A percentile compares a stretch with the other conserved stretches of the same genome.
Evolutionary conservation across 2,888 invertebrate genomes (phyloP).

Genomic region (Polymixis lichenea): DNA sequence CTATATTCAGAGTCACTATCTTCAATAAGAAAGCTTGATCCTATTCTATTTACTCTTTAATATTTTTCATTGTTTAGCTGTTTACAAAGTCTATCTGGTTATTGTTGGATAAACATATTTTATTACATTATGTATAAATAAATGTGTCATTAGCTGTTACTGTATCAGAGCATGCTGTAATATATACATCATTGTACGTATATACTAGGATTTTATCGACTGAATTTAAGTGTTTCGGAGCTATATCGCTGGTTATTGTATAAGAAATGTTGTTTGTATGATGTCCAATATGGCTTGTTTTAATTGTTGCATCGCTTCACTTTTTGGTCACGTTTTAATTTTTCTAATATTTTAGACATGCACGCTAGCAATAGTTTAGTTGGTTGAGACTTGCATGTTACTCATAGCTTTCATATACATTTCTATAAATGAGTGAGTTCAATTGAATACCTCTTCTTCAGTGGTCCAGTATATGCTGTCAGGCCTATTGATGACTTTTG

Average conservation of each 20-base stretch:
- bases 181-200: constrained; percentile 75
- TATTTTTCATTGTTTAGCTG: constrained; percentile 81
- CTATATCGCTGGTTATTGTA: constrained; percentile 74
- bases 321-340: constrained; percentile 61
- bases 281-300: constrained; percentile 74
- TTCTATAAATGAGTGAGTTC: constrained; percentile 79
- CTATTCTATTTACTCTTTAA: constrained; percentile 75
- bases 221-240: constrained; percentile 81
- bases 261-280: constrained; percentile 74
- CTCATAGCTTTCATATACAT: constrained; percentile 66
- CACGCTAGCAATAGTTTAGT: constrained; percentile 72
- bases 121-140: constrained; percentile 80
- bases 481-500: constrained; percentile 86
- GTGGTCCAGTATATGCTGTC: constrained; percentile 87
- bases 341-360: constrained; percentile 63
- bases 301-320: constrained; percentile 67
- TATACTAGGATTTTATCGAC: constrained; percentile 83
- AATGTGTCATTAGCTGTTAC: constrained; percentile 79
- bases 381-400: constrained; percentile 63
- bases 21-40: constrained; percentile 74
- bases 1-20: constrained; percentile 75
- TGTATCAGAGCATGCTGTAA: constrained; percentile 80
- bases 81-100: constrained; percentile 89
- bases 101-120: constrained; percentile 86
- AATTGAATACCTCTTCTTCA: constrained; percentile 88